Evolutionary conservation across 2,888 invertebrate genomes (phyloP).

Genomic region (Dimorphilus gyrociliatus): DNA sequence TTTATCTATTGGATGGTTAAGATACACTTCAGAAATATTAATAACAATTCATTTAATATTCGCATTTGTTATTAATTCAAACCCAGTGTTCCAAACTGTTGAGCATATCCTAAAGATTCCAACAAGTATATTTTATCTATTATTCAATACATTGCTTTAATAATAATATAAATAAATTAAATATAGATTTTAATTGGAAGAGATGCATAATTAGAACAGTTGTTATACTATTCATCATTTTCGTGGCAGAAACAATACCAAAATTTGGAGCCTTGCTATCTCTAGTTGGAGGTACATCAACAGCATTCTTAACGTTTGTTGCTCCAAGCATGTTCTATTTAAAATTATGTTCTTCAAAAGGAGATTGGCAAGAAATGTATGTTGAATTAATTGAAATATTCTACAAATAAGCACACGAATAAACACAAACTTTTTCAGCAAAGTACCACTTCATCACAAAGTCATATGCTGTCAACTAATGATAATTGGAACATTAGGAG

Average conservation of each 20-base stretch:
- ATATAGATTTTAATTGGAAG: conserved; percentile 55
- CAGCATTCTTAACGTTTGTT: conserved; percentile 65
- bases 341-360: conserved; percentile 45
- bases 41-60: conserved; percentile 50
- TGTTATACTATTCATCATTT: conserved; percentile 52
- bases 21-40: conserved; percentile 46
- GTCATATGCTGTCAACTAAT: conserved; percentile 48
- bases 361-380: conserved; percentile 41
- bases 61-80: conserved; percentile 53
- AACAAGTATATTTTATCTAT: conserved; percentile 45
- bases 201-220: conserved; percentile 54
- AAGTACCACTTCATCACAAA: conserved; percentile 45
- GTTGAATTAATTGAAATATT: conserved; percentile 2
- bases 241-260: conserved; percentile 64
- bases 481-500: conserved; percentile 46
- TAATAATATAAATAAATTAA: not conserved
- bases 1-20: conserved; percentile 41
- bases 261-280: conserved; percentile 71
- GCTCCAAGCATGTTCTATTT: conserved; percentile 65
- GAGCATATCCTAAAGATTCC: conserved; percentile 59
- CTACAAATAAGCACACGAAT: too few species aligned
- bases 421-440: too few species aligned
- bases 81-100: conserved; percentile 58
- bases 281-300: conserved; percentile 62
- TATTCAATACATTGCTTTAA: not conserved